Conservation (phyloP, 2,113 vertebrate species). For the Phaetusa simplex region DNA sequence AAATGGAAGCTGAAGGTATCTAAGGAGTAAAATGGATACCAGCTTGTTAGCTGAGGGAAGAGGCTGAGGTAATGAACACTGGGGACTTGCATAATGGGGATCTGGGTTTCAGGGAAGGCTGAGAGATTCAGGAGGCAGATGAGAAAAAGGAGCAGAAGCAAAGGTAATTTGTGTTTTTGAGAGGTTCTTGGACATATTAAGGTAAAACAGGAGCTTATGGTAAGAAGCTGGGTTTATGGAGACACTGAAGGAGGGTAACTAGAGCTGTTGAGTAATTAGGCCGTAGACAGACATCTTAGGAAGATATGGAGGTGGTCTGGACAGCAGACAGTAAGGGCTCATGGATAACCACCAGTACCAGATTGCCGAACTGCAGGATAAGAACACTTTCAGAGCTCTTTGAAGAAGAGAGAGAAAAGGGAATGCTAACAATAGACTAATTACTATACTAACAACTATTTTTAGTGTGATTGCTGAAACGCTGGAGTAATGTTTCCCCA, state of each 20-base stretch:
- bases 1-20: constrained; percentile 45
- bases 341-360: not conserved
- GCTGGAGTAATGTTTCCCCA: not conserved
- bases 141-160: not conserved
- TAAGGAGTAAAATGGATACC: constrained; percentile 33
- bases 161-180: not conserved
- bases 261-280: not conserved
- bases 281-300: not conserved
- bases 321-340: not conserved
- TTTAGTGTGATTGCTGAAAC: not conserved
- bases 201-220: not conserved
- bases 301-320: not conserved
- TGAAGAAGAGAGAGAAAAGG: not conserved
- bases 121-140: not conserved
- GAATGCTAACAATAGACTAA: not conserved
- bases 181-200: not conserved
- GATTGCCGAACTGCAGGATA: not conserved
- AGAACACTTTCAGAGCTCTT: not conserved
- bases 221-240: not conserved
- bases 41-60: constrained; percentile 37
- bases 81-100: not conserved
- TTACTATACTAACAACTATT: not conserved
- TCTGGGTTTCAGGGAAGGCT: not conserved
- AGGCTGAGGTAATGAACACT: not conserved
- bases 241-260: not conserved